These are phyloP conservation scores for Raja brachyura DNA, from an alignment of 2,113 vertebrate genomes.

Conservation along the genomic window DNA sequence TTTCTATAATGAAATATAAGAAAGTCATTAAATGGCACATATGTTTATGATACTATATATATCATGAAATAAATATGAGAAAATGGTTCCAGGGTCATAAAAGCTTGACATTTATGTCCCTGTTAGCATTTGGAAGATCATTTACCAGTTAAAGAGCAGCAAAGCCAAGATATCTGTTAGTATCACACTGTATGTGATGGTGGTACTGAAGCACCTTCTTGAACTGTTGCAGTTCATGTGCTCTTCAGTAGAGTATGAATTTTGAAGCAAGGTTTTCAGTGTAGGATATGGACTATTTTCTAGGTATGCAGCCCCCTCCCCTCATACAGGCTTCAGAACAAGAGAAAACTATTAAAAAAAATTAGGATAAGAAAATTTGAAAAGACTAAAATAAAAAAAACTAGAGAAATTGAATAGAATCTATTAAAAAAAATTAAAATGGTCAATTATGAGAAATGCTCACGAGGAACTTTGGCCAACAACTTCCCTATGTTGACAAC, in stretches of 20 bases:
- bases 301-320: too few species aligned
- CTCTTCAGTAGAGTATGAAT: too few species aligned
- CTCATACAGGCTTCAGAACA: not conserved
- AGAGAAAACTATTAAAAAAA: not conserved
- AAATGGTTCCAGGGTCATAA: not conserved
- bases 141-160: not conserved
- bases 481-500: not conserved
- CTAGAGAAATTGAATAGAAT: not conserved
- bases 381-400: not conserved
- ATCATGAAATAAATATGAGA: not conserved
- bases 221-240: too few species aligned
- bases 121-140: not conserved
- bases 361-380: not conserved
- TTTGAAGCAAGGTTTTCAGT: too few species aligned
- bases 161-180: not conserved
- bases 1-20: not conserved
- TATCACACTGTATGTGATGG: not conserved
- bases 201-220: too few species aligned
- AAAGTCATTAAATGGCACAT: not conserved
- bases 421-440: not conserved
- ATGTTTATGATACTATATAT: not conserved
- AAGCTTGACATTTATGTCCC: not conserved
- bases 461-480: not conserved
- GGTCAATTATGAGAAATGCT: not conserved
- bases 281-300: too few species aligned